phyloP scores from a whole-genome alignment of 2,797 vertebrate genomes.

The Thunnus albacares region DNA sequence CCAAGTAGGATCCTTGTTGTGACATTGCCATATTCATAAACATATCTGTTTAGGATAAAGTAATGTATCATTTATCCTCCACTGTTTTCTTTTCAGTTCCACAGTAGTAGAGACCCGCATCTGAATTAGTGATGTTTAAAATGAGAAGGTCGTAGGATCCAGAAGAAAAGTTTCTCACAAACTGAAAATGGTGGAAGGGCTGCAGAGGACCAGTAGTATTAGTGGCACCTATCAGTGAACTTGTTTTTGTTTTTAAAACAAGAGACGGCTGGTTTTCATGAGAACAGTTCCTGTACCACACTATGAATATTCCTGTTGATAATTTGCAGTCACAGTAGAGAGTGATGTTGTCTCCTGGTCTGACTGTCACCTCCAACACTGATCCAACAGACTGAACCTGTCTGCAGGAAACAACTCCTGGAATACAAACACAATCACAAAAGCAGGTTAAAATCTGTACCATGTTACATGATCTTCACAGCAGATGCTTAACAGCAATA shows the following conservation, averaged over 20 bases:
- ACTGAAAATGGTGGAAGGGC: conserved; percentile 19
- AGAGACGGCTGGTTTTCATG: conserved; percentile 60
- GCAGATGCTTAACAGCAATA: background rate
- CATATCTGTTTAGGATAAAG: accelerated
- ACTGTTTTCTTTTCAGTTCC: background rate
- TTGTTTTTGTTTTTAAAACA: background rate
- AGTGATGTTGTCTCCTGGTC: conserved; percentile 64
- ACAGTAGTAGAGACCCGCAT: conserved; percentile 71
- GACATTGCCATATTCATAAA: conserved; percentile 16
- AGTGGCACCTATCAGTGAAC: too few species aligned
- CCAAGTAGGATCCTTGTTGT: conserved; percentile 35
- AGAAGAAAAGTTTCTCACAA: conserved; percentile 14
- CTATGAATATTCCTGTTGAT: background rate
- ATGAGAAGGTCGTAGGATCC: conserved; percentile 59
- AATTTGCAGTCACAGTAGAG: conserved; percentile 55
- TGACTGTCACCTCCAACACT: conserved; percentile 22
- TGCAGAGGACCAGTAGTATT: background rate
- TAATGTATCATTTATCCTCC: accelerated
- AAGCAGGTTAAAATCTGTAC: background rate
- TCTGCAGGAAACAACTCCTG: conserved; percentile 42
- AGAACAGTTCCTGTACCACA: conserved; percentile 71
- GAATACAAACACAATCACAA: background rate
- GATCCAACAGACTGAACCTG: conserved; percentile 20
- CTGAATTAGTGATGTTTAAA: conserved; percentile 39
- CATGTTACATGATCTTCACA: background rate